These are phyloP conservation scores for Thecocarcelia acutangulata DNA, from an alignment of 2,888 invertebrate genomes.

Conservation along the genomic window DNA sequence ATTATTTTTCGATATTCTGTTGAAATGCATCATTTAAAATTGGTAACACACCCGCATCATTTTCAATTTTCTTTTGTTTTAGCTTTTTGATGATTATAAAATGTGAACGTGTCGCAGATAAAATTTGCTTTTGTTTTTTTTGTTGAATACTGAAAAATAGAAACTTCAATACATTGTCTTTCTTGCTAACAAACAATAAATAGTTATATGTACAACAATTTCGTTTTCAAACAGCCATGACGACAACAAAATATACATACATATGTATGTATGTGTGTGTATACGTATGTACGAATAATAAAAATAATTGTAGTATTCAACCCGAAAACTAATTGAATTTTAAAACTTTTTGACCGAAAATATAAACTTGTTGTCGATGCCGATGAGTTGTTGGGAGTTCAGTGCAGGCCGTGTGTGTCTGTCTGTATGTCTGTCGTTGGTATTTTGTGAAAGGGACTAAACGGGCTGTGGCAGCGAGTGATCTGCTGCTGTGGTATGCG, in stretches of 20 bases:
- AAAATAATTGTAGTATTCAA: conserved; percentile 12
- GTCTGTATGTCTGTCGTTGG: not conserved
- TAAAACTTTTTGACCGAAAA: conserved; percentile 18
- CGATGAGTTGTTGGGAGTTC: conserved; percentile 3
- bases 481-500: conserved; percentile 38
- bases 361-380: conserved; percentile 25
- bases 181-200: conserved; percentile 21
- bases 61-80: not conserved
- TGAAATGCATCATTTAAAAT: conserved; percentile 16
- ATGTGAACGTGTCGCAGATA: conserved; percentile 56
- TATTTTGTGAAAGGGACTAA: not conserved
- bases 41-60: conserved; percentile 49
- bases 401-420: not conserved
- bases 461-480: conserved; percentile 4
- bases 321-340: conserved; percentile 47
- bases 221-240: conserved; percentile 25
- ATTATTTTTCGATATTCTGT: not conserved
- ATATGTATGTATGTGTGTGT: too few species aligned
- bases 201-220: not conserved
- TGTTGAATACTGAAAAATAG: conserved; percentile 28
- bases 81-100: not conserved
- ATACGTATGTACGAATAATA: not conserved
- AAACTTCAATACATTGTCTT: conserved; percentile 8
- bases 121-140: not conserved
- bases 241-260: not conserved